These are phyloP conservation scores for Hypsibius dujardini DNA, from an alignment of 1,140 invertebrate genomes.

Conservation along the genomic window DNA sequence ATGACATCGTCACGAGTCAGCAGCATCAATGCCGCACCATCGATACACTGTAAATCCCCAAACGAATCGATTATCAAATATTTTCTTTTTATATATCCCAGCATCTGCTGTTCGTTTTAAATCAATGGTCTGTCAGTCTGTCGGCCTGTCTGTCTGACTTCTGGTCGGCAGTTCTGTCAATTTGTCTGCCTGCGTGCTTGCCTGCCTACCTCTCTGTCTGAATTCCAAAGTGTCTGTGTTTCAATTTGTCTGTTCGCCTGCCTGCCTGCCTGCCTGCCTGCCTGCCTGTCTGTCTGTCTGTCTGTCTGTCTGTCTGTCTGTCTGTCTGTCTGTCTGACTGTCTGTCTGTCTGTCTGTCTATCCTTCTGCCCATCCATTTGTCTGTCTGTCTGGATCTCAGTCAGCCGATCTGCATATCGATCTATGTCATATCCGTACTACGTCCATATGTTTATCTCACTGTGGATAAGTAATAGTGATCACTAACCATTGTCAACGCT, in stretches of 20 bases:
- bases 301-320: no score
- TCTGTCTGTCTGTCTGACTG: neutral
- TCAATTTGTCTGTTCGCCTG: no score
- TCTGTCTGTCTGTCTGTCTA: no score
- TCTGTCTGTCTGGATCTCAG: neutral
- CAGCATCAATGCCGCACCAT: conserved; percentile 59
- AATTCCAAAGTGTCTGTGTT: no score
- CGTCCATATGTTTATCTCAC: no score
- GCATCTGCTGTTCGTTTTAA: neutral
- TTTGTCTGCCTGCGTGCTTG: no score
- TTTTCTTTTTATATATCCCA: neutral
- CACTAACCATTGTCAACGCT: neutral
- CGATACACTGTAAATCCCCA: conserved; percentile 53
- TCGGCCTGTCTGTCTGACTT: neutral
- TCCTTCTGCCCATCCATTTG: no score
- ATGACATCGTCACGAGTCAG: conserved; percentile 61
- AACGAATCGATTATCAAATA: conserved; percentile 21
- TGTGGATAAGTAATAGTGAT: neutral
- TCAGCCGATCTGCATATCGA: neutral
- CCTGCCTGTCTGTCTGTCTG: no score
- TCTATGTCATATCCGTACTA: neutral
- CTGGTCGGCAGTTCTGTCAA: neutral
- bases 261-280: no score
- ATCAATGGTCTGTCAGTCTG: neutral
- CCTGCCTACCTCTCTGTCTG: no score